Conservation (phyloP, 2,113 vertebrate genomes). For the Psilopogon haemacephalus region DNA sequence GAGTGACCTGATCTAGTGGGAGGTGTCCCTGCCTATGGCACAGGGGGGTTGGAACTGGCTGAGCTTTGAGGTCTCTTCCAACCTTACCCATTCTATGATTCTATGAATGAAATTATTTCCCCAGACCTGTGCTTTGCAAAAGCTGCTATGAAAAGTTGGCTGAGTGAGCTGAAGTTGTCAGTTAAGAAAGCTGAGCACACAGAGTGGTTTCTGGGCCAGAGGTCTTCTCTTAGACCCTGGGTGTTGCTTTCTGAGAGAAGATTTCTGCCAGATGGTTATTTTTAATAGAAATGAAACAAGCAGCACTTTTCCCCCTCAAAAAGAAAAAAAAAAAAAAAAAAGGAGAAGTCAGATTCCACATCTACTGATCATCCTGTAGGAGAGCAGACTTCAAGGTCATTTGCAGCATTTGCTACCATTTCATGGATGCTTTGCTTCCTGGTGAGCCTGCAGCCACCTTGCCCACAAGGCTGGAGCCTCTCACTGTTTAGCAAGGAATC, state of each 20-base stretch:
- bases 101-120: not conserved
- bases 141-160: not conserved
- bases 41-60: too few relatives aligned
- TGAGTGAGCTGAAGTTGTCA: not conserved
- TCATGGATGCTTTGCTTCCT: not conserved
- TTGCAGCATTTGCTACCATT: not conserved
- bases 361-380: not conserved
- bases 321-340: not conserved
- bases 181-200: conserved; percentile 6
- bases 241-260: conserved; percentile 17
- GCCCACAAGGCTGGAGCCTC: not conserved
- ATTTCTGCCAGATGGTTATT: conserved; percentile 35
- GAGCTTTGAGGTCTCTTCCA: too few relatives aligned
- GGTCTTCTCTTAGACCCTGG: not conserved
- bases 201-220: not conserved
- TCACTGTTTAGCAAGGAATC: not conserved
- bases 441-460: not conserved
- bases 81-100: too few relatives aligned
- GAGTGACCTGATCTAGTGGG: too few relatives aligned
- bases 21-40: too few relatives aligned
- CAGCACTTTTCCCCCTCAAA: not conserved
- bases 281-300: conserved; percentile 18
- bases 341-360: not conserved
- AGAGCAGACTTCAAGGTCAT: not conserved
- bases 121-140: not conserved